Percentiles rank a stretch among this genome's conserved stretches.
Evolutionary conservation across 1,140 invertebrate genomes (phyloP).

Genomic region (Drosophila willistoni): DNA sequence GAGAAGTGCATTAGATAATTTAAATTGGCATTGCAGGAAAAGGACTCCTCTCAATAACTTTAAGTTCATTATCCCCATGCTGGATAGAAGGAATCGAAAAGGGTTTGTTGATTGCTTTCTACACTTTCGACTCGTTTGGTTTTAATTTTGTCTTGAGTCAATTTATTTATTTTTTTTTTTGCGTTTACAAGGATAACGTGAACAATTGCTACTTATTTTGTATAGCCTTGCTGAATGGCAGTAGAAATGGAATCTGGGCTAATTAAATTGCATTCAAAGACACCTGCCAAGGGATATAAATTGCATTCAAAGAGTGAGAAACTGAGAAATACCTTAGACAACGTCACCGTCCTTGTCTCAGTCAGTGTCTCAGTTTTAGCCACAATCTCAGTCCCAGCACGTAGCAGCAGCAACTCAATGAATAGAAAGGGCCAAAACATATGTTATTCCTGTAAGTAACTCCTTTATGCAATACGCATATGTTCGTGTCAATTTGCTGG

Average conservation of each 20-base stretch:
- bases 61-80: conserved; percentile 40
- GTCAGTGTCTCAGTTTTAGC: conserved; percentile 5
- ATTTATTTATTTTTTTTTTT: conserved; percentile 36
- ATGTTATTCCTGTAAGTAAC: conserved; percentile 38
- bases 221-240: conserved; percentile 24
- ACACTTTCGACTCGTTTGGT: background rate
- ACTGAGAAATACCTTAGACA: background rate
- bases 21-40: background rate
- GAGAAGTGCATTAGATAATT: background rate
- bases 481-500: conserved; percentile 61
- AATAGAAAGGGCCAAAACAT: conserved; percentile 51
- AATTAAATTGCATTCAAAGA: conserved; percentile 73
- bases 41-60: background rate
- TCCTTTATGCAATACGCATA: conserved; percentile 56
- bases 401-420: conserved; percentile 32
- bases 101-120: background rate
- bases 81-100: background rate
- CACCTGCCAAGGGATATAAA: conserved; percentile 59
- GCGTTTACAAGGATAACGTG: conserved; percentile 15
- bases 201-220: conserved; percentile 69
- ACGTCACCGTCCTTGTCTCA: background rate
- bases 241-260: conserved; percentile 56
- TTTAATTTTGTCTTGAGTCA: conserved; percentile 45
- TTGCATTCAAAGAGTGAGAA: conserved; percentile 32
- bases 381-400: conserved; percentile 22